Conservation (phyloP, 2,888 invertebrate species). For the Rapana venosa region DNA sequence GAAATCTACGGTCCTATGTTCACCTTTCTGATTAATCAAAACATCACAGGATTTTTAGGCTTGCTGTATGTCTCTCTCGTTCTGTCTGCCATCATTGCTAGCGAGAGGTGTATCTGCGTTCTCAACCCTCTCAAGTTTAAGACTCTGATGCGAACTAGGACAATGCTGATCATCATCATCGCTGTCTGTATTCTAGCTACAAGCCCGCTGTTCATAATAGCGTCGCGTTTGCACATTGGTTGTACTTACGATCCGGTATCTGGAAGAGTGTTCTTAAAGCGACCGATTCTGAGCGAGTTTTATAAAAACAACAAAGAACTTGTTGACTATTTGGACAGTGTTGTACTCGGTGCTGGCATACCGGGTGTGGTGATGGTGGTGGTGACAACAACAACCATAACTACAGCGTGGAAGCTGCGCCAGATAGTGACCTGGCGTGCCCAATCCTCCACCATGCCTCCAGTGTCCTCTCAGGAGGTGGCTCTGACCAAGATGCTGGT, state of each 20-base stretch:
- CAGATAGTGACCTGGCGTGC: not conserved
- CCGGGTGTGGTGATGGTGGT: not conserved
- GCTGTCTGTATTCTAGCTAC: not conserved
- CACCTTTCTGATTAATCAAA: not conserved
- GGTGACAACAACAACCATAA: not conserved
- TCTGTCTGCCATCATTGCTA: not conserved
- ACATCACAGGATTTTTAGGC: not conserved
- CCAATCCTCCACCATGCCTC: not conserved
- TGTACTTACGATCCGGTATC: not conserved
- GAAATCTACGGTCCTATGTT: not conserved
- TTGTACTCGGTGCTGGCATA: not conserved
- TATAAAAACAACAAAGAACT: not conserved
- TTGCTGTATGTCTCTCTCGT: not conserved
- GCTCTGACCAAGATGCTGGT: conserved; percentile 40
- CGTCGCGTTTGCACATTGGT: not conserved
- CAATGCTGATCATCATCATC: not conserved
- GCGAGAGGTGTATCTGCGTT: not conserved
- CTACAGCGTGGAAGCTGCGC: not conserved
- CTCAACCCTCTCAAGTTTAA: not conserved
- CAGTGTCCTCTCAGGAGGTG: conserved; percentile 28
- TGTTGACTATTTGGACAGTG: not conserved
- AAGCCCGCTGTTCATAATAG: not conserved
- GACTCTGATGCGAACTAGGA: not conserved
- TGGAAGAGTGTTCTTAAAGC: no score
- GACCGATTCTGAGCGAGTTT: no score